phyloP scores from a whole-genome alignment of 2,113 vertebrate genomes.

The Bostrychus sinensis region DNA sequence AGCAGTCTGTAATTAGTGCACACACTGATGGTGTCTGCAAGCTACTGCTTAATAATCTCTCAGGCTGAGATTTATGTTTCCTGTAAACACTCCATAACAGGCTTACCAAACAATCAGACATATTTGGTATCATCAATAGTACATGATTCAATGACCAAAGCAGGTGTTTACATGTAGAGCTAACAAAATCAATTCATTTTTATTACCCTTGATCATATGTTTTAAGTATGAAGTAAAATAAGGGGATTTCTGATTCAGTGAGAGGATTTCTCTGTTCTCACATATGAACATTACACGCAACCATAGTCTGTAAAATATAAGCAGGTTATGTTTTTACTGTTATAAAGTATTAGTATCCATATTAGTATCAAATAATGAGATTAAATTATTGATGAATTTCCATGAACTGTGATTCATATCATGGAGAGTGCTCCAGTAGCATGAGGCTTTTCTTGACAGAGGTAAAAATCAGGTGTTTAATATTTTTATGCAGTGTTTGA shows the following conservation, averaged over 20 bases:
- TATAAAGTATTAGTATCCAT: neutral
- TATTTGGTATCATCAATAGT: neutral
- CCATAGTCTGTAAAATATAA: neutral
- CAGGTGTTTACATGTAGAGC: too few relatives aligned
- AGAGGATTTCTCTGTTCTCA: neutral
- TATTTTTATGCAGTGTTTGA: too few relatives aligned
- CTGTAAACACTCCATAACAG: constrained; percentile 8
- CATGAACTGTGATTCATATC: neutral
- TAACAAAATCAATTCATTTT: too few relatives aligned
- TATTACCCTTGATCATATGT: too few relatives aligned
- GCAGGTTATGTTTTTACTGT: neutral
- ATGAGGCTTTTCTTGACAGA: neutral
- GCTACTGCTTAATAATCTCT: constrained; percentile 16
- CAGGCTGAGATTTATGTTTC: constrained; percentile 20
- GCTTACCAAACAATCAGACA: constrained; percentile 1
- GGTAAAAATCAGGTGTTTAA: too few relatives aligned
- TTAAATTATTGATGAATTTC: neutral
- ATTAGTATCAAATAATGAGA: neutral
- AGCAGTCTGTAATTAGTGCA: constrained; percentile 34
- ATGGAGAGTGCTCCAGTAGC: neutral
- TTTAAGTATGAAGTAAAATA: too few relatives aligned
- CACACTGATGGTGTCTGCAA: constrained; percentile 14
- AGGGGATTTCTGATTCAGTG: neutral
- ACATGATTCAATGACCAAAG: neutral
- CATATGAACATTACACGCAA: neutral